Percentiles rank a stretch among this genome's conserved stretches.
phyloP scores from a whole-genome alignment of 1,140 invertebrate genomes.

The Cydia strobilella region DNA sequence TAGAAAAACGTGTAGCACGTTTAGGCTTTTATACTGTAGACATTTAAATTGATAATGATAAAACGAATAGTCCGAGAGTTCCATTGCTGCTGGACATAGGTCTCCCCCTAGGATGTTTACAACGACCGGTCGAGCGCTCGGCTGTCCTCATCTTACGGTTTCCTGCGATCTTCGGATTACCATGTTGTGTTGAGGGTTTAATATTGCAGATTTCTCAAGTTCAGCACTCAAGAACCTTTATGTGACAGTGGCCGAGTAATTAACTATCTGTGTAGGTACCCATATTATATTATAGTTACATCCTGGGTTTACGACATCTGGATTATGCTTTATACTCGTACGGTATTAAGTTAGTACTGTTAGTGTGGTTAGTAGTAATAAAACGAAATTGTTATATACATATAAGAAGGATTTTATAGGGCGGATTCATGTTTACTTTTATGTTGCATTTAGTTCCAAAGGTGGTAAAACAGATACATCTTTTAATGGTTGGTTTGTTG shows the following conservation, averaged over 20 bases:
- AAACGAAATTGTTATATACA: neutral
- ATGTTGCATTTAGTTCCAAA: neutral
- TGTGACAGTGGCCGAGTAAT: no score
- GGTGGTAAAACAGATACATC: neutral
- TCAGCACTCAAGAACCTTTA: no score
- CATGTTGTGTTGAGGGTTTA: no score
- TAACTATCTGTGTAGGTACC: no score
- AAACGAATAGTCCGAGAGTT: neutral
- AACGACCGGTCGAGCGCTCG: no score
- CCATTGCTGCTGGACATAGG: no score
- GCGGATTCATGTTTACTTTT: conserved; percentile 5
- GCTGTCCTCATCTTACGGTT: no score
- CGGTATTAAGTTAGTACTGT: neutral
- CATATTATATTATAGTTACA: neutral
- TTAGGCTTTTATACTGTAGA: neutral
- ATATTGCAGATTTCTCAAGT: no score
- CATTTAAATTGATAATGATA: neutral
- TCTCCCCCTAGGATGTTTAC: no score
- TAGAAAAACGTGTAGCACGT: neutral
- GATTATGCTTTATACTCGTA: neutral
- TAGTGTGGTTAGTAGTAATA: conserved; percentile 4
- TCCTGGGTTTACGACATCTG: neutral
- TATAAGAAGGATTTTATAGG: neutral
- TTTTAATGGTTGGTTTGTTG: neutral
- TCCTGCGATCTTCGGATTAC: no score